phyloP scores from a whole-genome alignment of 2,888 invertebrate species.

The Pristionchus arcanus region DNA sequence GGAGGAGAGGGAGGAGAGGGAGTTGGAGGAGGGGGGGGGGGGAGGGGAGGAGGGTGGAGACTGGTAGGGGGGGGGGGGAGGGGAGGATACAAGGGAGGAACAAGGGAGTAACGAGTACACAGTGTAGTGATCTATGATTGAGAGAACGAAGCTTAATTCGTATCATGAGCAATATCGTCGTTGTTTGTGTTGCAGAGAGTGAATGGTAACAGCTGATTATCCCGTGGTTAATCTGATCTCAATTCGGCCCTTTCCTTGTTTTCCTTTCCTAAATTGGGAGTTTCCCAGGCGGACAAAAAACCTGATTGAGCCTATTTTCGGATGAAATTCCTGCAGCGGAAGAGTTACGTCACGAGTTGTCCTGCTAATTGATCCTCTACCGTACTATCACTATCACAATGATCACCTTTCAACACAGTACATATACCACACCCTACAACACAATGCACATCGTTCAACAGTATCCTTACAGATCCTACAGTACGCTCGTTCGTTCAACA shows the following conservation, averaged over 20 bases:
- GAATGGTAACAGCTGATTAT: not conserved
- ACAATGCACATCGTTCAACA: not conserved
- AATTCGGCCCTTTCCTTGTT: not conserved
- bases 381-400: not conserved
- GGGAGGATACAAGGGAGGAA: not conserved
- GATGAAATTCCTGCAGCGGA: not conserved
- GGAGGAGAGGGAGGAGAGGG: no score
- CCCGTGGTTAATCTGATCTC: constrained; percentile 3
- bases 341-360: not conserved
- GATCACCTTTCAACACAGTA: not conserved
- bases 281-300: not conserved
- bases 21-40: not conserved
- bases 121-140: not conserved
- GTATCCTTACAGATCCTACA: not conserved
- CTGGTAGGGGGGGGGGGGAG: not conserved
- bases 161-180: not conserved
- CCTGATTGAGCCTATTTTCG: constrained; percentile 28
- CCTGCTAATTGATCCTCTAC: not conserved
- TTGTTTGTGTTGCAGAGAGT: not conserved
- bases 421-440: not conserved
- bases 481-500: not conserved
- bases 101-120: constrained; percentile 17
- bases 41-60: no score
- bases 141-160: not conserved
- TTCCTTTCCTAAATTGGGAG: not conserved